Conservation (phyloP, 2,888 invertebrate species). For the Drosophila mercatorum region DNA sequence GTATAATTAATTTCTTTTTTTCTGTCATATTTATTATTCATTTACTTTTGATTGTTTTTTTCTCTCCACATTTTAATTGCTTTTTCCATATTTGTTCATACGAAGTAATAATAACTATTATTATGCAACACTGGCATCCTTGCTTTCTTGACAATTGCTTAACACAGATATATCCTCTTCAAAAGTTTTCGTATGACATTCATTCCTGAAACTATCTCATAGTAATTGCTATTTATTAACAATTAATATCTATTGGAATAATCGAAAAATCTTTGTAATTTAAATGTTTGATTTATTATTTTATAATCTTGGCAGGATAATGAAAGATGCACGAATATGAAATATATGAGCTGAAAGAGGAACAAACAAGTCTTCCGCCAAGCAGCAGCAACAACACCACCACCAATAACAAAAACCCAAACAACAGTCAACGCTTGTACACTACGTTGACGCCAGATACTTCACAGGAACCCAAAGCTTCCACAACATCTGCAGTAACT, state of each 20-base stretch:
- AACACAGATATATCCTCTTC: background rate
- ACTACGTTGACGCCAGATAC: constrained; percentile 3
- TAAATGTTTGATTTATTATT: constrained; percentile 22
- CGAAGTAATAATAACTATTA: background rate
- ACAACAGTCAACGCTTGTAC: constrained; percentile 2
- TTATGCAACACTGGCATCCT: background rate
- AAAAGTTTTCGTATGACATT: background rate
- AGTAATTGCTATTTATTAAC: background rate
- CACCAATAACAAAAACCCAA: constrained; percentile 14
- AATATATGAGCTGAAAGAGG: constrained; percentile 81
- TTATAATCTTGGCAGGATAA: constrained; percentile 61
- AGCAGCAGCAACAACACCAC: constrained; percentile 38
- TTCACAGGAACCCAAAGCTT: constrained; percentile 16
- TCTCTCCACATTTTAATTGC: background rate
- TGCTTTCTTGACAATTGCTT: background rate
- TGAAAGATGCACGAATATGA: constrained; percentile 84
- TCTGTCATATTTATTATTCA: background rate
- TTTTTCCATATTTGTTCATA: background rate
- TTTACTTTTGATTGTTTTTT: too few relatives aligned
- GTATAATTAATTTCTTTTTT: background rate
- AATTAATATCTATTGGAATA: background rate
- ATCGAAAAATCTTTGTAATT: background rate
- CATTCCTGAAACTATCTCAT: background rate
- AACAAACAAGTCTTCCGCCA: constrained; percentile 82
- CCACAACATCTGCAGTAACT: constrained; percentile 19